Evolutionary conservation across 1,140 invertebrate species (phyloP).

Genomic region (Pogonus chalceus): DNA sequence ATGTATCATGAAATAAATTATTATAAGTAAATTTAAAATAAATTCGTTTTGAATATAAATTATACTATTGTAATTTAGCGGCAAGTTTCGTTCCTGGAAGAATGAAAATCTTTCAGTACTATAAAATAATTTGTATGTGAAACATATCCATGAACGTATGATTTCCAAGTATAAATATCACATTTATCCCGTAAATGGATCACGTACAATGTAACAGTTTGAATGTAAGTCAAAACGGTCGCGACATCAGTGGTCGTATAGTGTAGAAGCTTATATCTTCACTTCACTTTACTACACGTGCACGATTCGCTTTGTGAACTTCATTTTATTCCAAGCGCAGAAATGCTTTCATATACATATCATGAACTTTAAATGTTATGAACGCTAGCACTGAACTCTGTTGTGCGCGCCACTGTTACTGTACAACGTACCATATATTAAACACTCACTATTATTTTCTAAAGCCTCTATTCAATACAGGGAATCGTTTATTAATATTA

Average conservation of each 20-base stretch:
- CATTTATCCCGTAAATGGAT: conserved; percentile 4
- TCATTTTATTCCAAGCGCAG: neutral
- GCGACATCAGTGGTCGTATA: neutral
- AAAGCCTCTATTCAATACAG: no score
- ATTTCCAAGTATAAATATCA: conserved; percentile 1
- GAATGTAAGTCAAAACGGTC: neutral
- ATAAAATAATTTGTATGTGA: neutral
- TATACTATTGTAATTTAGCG: no score
- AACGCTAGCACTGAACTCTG: neutral
- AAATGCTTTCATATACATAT: neutral
- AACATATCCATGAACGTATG: neutral
- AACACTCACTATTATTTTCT: no score
- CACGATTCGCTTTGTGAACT: neutral
- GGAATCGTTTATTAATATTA: no score
- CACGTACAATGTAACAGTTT: conserved; percentile 1
- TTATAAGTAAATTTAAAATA: no score
- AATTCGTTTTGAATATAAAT: no score
- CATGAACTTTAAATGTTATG: neutral
- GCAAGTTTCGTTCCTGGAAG: no score
- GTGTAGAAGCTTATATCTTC: neutral
- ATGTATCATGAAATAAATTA: no score
- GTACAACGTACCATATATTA: no score
- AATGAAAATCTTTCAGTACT: no score
- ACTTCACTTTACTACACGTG: neutral
- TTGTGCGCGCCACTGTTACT: no score